A percentile compares a stretch with the other conserved stretches of the same genome.
phyloP scores from a whole-genome alignment of 2,888 invertebrate species.

The Hermaeophaga mercurialis region DNA sequence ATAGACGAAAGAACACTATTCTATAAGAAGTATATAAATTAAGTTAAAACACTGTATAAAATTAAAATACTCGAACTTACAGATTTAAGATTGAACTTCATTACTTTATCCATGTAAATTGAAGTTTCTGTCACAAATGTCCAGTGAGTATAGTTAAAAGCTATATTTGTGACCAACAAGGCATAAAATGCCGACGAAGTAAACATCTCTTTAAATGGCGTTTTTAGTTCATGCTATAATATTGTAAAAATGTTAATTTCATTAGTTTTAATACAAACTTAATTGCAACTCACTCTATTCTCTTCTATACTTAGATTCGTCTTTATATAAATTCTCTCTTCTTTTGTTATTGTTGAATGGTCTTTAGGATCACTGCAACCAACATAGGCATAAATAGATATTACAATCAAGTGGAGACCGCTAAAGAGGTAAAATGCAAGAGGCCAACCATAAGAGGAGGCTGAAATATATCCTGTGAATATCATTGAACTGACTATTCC shows the following conservation, averaged over 20 bases:
- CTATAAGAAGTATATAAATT: conserved; percentile 51
- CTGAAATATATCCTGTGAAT: conserved; percentile 74
- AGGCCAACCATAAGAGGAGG: conserved; percentile 74
- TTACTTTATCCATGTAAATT: conserved; percentile 75
- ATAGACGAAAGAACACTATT: conserved; percentile 71
- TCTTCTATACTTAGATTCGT: conserved; percentile 33
- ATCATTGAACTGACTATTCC: conserved; percentile 79
- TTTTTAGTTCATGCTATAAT: conserved; percentile 10
- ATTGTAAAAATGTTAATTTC: background rate
- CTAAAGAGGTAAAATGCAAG: conserved; percentile 78
- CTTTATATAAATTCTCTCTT: conserved; percentile 72
- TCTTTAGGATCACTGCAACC: conserved; percentile 71
- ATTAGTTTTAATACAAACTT: background rate
- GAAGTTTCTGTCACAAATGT: conserved; percentile 82
- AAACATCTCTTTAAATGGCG: conserved; percentile 76
- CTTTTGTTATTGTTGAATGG: conserved; percentile 64
- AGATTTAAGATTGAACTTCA: conserved; percentile 72
- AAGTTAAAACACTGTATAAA: background rate
- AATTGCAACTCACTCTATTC: conserved; percentile 5
- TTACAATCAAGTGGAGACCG: conserved; percentile 65
- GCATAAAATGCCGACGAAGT: conserved; percentile 79
- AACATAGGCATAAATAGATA: conserved; percentile 63
- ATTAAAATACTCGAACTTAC: conserved; percentile 56
- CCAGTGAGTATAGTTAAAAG: conserved; percentile 84
- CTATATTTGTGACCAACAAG: conserved; percentile 71